A percentile compares a stretch with the other conserved stretches of the same genome.
These are phyloP conservation scores for Aplysia californica DNA, from an alignment of 1,140 invertebrate species.

Conservation along the genomic window DNA sequence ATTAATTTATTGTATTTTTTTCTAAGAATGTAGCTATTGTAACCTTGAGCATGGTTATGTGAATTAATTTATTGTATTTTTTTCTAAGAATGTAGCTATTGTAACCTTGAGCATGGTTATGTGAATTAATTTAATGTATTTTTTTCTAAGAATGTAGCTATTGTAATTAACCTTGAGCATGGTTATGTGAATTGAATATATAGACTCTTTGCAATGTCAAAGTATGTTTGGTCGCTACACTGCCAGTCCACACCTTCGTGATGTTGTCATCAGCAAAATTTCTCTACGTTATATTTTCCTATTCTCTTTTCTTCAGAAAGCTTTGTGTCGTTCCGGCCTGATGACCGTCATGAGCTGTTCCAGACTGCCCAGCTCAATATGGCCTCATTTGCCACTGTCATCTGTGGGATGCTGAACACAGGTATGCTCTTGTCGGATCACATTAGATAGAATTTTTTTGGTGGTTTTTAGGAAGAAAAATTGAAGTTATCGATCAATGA, in stretches of 20 bases:
- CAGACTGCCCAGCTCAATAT: not conserved
- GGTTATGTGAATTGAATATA: not conserved
- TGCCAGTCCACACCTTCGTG: no score
- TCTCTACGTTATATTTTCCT: no score
- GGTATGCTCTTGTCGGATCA: not conserved
- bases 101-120: not conserved
- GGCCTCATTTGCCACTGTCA: not conserved
- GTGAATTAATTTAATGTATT: not conserved
- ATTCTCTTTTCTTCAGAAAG: not conserved
- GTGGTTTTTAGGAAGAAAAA: no score
- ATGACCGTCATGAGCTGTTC: not conserved
- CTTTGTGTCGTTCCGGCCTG: not conserved
- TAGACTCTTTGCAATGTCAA: not conserved
- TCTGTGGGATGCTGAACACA: conserved; percentile 8
- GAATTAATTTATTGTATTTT: not conserved
- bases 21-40: not conserved
- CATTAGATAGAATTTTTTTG: not conserved
- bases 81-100: not conserved
- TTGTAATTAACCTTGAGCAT: not conserved
- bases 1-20: no score
- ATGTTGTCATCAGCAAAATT: no score
- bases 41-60: not conserved
- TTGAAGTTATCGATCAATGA: not conserved
- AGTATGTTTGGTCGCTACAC: no score
- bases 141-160: no score